Conservation (phyloP, 2,797 vertebrate species). For the Mycteria americana region DNA sequence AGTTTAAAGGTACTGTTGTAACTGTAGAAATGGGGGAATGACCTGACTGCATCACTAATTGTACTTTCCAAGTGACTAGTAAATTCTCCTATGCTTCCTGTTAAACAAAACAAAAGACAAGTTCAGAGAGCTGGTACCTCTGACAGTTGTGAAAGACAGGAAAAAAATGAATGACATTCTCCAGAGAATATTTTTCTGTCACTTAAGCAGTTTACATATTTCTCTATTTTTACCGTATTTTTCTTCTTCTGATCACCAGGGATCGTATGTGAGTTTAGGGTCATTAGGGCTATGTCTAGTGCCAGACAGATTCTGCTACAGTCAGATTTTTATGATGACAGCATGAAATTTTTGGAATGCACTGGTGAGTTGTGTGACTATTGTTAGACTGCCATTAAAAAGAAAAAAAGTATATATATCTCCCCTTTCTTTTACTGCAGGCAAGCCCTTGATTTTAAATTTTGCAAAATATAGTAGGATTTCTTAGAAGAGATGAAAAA, state of each 20-base stretch:
- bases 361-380: conserved; percentile 73
- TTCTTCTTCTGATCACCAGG: conserved; percentile 74
- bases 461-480: not conserved
- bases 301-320: conserved; percentile 73
- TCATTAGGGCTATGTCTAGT: conserved; percentile 70
- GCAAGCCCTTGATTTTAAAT: not conserved
- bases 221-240: conserved; percentile 73
- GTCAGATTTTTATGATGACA: conserved; percentile 78
- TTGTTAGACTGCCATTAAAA: conserved; percentile 65
- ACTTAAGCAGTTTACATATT: conserved; percentile 79
- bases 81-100: conserved; percentile 51
- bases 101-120: conserved; percentile 67
- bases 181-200: conserved; percentile 82
- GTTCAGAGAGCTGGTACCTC: conserved; percentile 64
- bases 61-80: conserved; percentile 30
- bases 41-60: conserved; percentile 31
- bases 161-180: conserved; percentile 69
- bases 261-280: conserved; percentile 68
- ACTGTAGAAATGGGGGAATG: not conserved
- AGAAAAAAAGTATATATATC: not conserved
- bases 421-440: not conserved
- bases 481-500: not conserved
- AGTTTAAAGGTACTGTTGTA: not conserved
- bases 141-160: conserved; percentile 78
- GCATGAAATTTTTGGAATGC: conserved; percentile 79